A percentile compares a stretch with the other conserved stretches of the same genome.
Conservation (phyloP, 2,888 invertebrate species). For the Leptinotarsa peninsularis region DNA sequence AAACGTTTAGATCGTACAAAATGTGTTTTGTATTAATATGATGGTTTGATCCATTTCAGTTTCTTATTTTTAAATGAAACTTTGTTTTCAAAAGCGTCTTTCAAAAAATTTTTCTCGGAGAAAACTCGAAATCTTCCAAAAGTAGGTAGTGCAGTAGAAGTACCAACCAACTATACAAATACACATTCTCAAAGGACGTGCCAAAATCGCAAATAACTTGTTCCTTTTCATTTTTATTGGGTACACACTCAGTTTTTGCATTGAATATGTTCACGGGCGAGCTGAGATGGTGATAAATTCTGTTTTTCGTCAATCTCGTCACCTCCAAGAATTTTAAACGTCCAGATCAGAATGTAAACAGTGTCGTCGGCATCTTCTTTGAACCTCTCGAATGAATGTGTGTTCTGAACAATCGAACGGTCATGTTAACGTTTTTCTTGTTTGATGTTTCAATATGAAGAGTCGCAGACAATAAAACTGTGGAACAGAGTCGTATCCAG, state of each 20-base stretch:
- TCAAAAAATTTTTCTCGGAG: too few species aligned
- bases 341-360: constrained; percentile 40
- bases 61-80: too few species aligned
- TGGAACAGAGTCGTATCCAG: constrained; percentile 15
- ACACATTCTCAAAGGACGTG: too few species aligned
- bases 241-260: constrained; percentile 2
- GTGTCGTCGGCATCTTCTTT: constrained; percentile 24
- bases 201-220: background rate
- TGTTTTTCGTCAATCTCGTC: constrained; percentile 27
- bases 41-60: too few species aligned
- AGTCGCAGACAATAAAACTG: constrained; percentile 28
- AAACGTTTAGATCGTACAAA: too few species aligned
- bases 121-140: too few species aligned
- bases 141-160: too few species aligned
- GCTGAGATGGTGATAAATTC: background rate
- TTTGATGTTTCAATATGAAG: constrained; percentile 45
- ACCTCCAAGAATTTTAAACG: constrained; percentile 38
- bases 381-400: constrained; percentile 30
- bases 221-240: constrained; percentile 8
- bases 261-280: constrained; percentile 6
- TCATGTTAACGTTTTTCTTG: constrained; percentile 31
- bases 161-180: too few species aligned
- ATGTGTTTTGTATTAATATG: too few species aligned
- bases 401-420: constrained; percentile 38
- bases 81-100: too few species aligned